Evolutionary conservation across 2,888 invertebrate genomes (phyloP), one percentile per base, ranked within the genome.

Genomic region (Trissonchulus latispiculum): DNA sequence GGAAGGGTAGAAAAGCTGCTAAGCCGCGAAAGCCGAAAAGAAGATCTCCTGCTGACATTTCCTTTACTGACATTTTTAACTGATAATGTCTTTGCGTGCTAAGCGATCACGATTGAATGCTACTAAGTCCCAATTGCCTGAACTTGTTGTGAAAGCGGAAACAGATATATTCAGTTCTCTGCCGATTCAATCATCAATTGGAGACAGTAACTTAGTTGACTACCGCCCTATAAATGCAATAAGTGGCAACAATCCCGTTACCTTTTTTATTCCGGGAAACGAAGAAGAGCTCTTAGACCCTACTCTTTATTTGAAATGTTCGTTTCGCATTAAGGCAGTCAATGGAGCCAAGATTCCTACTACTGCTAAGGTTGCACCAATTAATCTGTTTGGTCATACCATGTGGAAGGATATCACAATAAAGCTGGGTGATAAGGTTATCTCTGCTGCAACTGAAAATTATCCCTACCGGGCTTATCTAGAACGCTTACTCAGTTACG

Each of bases 211-310:
- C 29, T 64, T 31, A 35, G n/a, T 64, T n/a, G 66, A 64, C 66
- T 18, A 32, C n/a, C n/a, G n/a, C n/a, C n/a, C n/a, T n/a, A n/a
- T n/a, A n/a, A n/a, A n/a, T n/a, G n/a, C n/a, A n/a, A n/a, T n/a
- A n/a, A n/a, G n/a, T n/a, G n/a, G n/a, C n/a, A n/a, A n/a, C n/a
- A n/a, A n/a, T n/a, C n/a, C n/a, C n/a, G n/a, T n/a, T n/a, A n/a
- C n/a, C n/a, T n/a, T n/a, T n/a, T n/a, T n/a, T n/a, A n/a, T n/a
- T 64, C 66, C 66, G 18, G 66, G 66, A n/a, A 64, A n/a, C 29
- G 66, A 64, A 8, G 66, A 64, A 64, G 66, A 64, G n/a, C 33
- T 15, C 33, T 64, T 64, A 29, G 66, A 64, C 33, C 66, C 66
- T 15, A n/a, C 33, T 32, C 33, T 64, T 64, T 64, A 64, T 35